Base-by-base conservation (phyloP, 2,888 invertebrate genomes). In the Stenoptilia bipunctidactyla region DNA sequence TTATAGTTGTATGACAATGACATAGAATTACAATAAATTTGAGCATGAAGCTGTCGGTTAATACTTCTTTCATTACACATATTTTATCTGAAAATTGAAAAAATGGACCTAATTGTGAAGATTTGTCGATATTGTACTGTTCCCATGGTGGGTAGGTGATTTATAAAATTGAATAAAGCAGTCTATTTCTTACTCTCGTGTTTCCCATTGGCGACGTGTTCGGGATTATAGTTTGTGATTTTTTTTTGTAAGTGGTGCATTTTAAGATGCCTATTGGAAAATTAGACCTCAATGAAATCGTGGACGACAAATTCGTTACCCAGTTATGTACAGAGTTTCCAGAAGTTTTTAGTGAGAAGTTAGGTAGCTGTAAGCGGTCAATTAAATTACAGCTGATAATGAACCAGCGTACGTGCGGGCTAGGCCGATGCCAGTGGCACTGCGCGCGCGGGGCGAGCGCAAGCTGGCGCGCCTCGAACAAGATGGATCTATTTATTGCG, bases 401-500 rank as follows among this genome's bases (percentile, higher is more conserved):
- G 38, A 20, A 33, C 38, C 40, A 15, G 41, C 44, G 25, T 46
- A 38, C 25, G 43, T 40, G 30, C 40, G 36, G 4, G 35, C 35
- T 5, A 4, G 35, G 14, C 35, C 35, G 35, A 5, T 35, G 13
- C 41, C 41, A 13, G 38, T 42, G 4, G 34, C 42, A 13, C 35
- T 42, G 39, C 42, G 42, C 13, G 15, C 34, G 13, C 36, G 30
- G 14, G 38, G 38, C 15, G 41, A 41, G 13, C 15, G 34, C 27
- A 15, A 53, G 14, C 38, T 53, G 6, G 45, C 38, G 4, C 47
- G 52, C 0, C 38, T 53, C 5, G 43, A 48, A 25, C 15, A 13
- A 0, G 55, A 55, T 1, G 52, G 48, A 1, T 34, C 49, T 1
- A 49, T 55, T 2, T 48, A 46, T 36, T 36, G 42, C 4, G 50